A percentile compares a stretch with the other conserved stretches of the same genome.
phyloP scores from a whole-genome alignment of 2,888 invertebrate genomes.

The Synanthedon vespiformis region DNA sequence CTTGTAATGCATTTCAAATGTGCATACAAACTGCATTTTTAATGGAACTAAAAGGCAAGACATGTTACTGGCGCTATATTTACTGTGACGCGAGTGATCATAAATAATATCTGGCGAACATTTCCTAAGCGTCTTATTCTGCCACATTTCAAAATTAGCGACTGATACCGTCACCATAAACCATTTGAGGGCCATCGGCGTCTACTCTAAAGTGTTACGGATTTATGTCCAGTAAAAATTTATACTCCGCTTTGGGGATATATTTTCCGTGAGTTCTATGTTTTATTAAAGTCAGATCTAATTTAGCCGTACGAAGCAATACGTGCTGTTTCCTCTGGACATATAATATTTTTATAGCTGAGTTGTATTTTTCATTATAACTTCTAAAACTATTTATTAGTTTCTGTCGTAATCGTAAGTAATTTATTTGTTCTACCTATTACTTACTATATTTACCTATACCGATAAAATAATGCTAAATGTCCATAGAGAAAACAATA shows the following conservation, averaged over 20 bases:
- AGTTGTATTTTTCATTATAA: too few species aligned
- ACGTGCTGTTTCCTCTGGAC: too few species aligned
- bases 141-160: constrained; percentile 41
- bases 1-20: too few species aligned
- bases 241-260: not conserved
- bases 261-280: constrained; percentile 4
- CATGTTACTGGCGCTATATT: not conserved
- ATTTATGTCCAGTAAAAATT: not conserved
- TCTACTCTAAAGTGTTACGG: not conserved
- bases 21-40: too few species aligned
- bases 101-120: constrained; percentile 17
- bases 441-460: too few species aligned
- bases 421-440: too few species aligned
- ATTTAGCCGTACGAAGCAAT: constrained; percentile 1
- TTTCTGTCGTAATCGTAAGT: too few species aligned
- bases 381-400: too few species aligned
- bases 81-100: constrained; percentile 5
- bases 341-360: too few species aligned
- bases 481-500: too few species aligned
- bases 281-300: constrained; percentile 11
- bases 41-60: not conserved
- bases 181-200: constrained; percentile 12
- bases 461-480: too few species aligned
- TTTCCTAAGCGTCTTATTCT: constrained; percentile 25
- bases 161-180: constrained; percentile 22